phyloP scores from a whole-genome alignment of 2,888 invertebrate species.

The Trachelus tabidus region DNA sequence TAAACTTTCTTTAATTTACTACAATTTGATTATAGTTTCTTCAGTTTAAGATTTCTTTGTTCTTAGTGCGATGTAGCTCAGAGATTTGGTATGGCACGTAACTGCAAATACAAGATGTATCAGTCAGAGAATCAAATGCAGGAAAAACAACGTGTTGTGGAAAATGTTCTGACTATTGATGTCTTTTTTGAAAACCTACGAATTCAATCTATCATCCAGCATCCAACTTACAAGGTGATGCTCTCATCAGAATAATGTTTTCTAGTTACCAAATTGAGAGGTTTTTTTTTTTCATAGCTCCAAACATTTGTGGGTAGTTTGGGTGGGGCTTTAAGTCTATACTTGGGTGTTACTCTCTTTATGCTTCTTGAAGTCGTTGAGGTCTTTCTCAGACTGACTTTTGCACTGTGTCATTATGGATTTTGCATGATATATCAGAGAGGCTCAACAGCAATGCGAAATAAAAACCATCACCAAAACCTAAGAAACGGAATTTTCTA shows the following conservation, averaged over 20 bases:
- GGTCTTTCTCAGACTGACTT: slow-evolving; percentile 13
- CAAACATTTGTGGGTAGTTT: slow-evolving; percentile 29
- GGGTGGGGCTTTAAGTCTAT: slow-evolving; percentile 33
- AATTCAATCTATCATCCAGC: slow-evolving; percentile 27
- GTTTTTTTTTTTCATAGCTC: slow-evolving; percentile 9
- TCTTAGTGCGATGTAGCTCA: slow-evolving; percentile 19
- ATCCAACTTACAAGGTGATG: slow-evolving; percentile 28
- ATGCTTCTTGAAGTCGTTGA: slow-evolving; percentile 29
- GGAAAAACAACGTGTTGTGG: slow-evolving; percentile 18
- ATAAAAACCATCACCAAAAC: neutral
- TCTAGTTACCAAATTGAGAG: neutral
- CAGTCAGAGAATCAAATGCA: slow-evolving; percentile 8
- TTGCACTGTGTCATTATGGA: slow-evolving; percentile 11
- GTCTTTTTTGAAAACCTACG: slow-evolving; percentile 29
- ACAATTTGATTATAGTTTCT: neutral
- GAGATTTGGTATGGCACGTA: slow-evolving; percentile 13
- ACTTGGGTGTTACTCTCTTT: slow-evolving; percentile 30
- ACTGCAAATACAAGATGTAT: slow-evolving; percentile 12
- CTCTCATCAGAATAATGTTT: neutral
- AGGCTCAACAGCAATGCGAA: slow-evolving; percentile 1
- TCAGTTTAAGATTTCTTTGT: neutral
- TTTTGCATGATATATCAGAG: slow-evolving; percentile 11
- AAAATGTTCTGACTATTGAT: slow-evolving; percentile 29
- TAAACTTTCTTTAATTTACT: neutral
- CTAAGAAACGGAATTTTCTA: slow-evolving; percentile 13